Base-by-base conservation (phyloP, 2,888 invertebrate genomes). In the Leuctra nigra region DNA sequence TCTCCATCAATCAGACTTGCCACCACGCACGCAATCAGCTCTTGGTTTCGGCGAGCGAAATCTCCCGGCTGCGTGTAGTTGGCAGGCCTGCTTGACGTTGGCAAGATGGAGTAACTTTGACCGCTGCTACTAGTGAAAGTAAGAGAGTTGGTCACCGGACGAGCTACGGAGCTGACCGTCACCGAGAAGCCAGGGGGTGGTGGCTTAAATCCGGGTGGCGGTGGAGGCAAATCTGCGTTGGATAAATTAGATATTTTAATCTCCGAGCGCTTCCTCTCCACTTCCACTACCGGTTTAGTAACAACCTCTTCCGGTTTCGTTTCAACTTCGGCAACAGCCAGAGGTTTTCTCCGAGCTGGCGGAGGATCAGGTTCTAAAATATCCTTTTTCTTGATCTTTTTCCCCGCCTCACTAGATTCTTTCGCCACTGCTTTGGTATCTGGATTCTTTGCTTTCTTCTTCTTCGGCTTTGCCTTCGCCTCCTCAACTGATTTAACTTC, bases 41-140 rank as follows among this genome's bases (percentile, higher is more conserved):
- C 61, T n/a, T 66, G 64, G 62, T 90, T 90, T 11, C 90, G 75
- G 16, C 70, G 69, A 55, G 16, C 20, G 20, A 41, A 41, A 18
- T 41, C 41, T 2, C 11, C 18, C 20, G 41, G 41, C 20, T 41
- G 41, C 4, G 20, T 20, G 20, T 18, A 41, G 4, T 18, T 9
- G n/a, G n/a, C n/a, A n/a, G n/a, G n/a, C n/a, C n/a, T n/a, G n/a
- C n/a, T n/a, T n/a, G n/a, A n/a, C 16, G 18, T n/a, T 2, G 79
- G 76, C 39, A 74, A 67, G 47, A 79, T 79, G 0, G 77, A 69
- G 68, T 86, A 91, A 58, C 81, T 84, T 67, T 89, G 86, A 0
- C 90, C 90, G 41, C 83, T 78, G 25, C 89, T 89, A 66, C 82
- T 89, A 1, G 87, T 90, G 69, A 91, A 91, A 0, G 86, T 90